A percentile compares a stretch with the other conserved stretches of the same genome.
Evolutionary conservation across 2,888 invertebrate genomes (phyloP).

Genomic region (Orchestes rusci): DNA sequence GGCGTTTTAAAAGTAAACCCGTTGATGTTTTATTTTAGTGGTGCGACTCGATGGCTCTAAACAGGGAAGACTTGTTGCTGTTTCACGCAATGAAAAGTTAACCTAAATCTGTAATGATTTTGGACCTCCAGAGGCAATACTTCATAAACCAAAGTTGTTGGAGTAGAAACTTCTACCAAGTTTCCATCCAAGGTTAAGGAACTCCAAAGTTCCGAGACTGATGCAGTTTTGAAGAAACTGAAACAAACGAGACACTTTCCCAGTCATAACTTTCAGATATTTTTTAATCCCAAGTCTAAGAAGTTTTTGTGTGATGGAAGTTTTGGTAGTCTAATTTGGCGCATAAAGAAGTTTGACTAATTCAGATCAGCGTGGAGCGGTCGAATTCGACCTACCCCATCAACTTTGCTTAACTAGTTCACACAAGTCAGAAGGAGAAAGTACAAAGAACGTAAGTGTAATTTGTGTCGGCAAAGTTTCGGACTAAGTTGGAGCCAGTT

Average conservation of each 20-base stretch:
- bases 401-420: conserved; percentile 41
- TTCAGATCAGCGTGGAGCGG: conserved; percentile 37
- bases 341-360: conserved; percentile 37
- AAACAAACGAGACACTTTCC: conserved; percentile 19
- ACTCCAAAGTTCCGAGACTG: conserved; percentile 12
- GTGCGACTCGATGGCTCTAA: too few relatives aligned
- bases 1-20: too few relatives aligned
- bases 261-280: conserved; percentile 15
- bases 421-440: conserved; percentile 44
- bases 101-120: too few relatives aligned
- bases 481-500: conserved; percentile 43
- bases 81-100: too few relatives aligned
- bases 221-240: conserved; percentile 14
- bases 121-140: too few relatives aligned
- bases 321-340: conserved; percentile 18
- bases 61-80: too few relatives aligned
- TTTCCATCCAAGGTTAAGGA: conserved; percentile 12
- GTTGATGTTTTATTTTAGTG: too few relatives aligned
- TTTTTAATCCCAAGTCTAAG: conserved; percentile 19
- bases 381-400: conserved; percentile 43
- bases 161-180: too few relatives aligned
- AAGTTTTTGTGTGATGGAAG: conserved; percentile 20
- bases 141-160: too few relatives aligned
- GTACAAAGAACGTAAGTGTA: conserved; percentile 44
- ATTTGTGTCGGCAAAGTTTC: conserved; percentile 45